phyloP scores from a whole-genome alignment of 1,140 invertebrate genomes.

The Planococcus citri region DNA sequence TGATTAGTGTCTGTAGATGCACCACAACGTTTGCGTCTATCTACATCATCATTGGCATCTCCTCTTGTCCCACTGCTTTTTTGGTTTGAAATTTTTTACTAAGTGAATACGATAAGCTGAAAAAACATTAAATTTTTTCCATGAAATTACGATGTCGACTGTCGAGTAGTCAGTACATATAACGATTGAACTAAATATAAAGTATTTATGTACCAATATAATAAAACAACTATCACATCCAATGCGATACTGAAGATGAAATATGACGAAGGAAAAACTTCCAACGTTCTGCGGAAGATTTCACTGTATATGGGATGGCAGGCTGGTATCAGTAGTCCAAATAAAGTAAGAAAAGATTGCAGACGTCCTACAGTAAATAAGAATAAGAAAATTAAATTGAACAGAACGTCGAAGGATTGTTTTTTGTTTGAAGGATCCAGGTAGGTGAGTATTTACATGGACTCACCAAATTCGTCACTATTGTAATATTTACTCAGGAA shows the following conservation, averaged over 20 bases:
- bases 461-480: neutral
- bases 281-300: neutral
- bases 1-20: too few relatives aligned
- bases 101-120: too few relatives aligned
- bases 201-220: constrained; percentile 1
- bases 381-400: neutral
- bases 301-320: neutral
- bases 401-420: neutral
- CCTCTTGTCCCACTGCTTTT: too few relatives aligned
- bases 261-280: neutral
- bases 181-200: neutral
- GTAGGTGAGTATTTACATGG: neutral
- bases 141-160: too few relatives aligned
- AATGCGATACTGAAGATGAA: neutral
- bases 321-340: neutral
- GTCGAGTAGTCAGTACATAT: neutral
- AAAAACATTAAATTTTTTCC: too few relatives aligned
- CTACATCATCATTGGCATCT: too few relatives aligned
- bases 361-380: neutral
- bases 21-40: too few relatives aligned
- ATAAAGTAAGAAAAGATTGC: neutral
- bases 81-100: too few relatives aligned
- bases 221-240: neutral
- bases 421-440: too few relatives aligned
- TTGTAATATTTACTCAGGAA: neutral